A percentile compares a stretch with the other conserved stretches of the same genome.
These are phyloP conservation scores for Galerucella nymphaeae DNA, from an alignment of 2,888 invertebrate species.

Conservation along the genomic window DNA sequence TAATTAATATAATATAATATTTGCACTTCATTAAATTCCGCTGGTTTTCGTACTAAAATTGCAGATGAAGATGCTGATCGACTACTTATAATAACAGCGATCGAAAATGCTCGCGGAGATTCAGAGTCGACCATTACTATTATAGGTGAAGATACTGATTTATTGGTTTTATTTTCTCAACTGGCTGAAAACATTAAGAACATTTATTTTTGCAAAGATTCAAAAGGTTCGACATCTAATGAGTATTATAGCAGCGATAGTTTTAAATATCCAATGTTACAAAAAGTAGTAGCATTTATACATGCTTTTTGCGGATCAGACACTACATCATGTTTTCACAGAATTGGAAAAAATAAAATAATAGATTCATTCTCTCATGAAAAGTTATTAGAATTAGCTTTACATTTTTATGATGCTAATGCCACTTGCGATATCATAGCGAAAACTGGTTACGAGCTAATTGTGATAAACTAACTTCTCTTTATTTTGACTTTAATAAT, in stretches of 20 bases:
- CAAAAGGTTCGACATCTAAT: neutral
- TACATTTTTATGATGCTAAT: neutral
- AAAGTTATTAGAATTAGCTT: conserved; percentile 4
- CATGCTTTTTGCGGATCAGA: conserved; percentile 14
- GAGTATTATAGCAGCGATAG: conserved; percentile 11
- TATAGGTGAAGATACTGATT: no score
- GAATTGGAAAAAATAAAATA: conserved; percentile 9
- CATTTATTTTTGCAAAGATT: neutral
- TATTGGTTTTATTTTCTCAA: no score
- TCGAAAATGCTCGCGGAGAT: no score
- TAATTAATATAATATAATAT: no score
- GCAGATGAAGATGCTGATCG: no score
- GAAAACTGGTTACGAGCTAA: neutral
- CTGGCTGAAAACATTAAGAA: neutral
- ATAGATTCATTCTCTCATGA: neutral
- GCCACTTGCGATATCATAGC: neutral
- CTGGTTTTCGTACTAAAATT: no score
- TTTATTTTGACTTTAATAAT: no score
- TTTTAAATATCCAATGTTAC: conserved; percentile 9
- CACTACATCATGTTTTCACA: conserved; percentile 14
- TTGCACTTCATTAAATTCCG: no score
- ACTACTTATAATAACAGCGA: no score
- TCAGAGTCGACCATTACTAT: no score
- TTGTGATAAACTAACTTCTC: no score
- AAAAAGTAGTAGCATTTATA: conserved; percentile 13